Conservation (phyloP, 2,797 vertebrate species). For the Enteromius viviparus region DNA sequence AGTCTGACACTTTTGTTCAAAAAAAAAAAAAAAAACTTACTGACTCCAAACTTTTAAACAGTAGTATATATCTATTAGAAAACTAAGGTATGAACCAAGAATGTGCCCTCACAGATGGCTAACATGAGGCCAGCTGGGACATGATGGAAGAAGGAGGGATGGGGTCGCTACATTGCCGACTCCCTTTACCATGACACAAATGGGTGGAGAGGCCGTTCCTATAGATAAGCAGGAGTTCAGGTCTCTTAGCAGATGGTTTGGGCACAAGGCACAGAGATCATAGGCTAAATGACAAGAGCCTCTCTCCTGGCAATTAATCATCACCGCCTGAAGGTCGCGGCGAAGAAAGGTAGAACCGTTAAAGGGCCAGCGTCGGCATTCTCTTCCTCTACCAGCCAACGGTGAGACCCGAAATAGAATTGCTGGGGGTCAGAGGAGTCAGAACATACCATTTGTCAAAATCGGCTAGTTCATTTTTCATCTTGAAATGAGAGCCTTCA, state of each 20-base stretch:
- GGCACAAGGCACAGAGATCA: conserved; percentile 83
- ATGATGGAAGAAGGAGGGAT: conserved; percentile 51
- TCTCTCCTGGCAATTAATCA: conserved; percentile 88
- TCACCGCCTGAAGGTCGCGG: conserved; percentile 81
- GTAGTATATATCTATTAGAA: conserved; percentile 41
- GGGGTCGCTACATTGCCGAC: conserved; percentile 65
- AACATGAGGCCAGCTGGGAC: conserved; percentile 52
- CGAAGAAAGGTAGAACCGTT: conserved; percentile 81
- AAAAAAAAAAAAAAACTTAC: not conserved
- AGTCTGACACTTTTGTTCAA: not conserved
- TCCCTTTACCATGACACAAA: conserved; percentile 76
- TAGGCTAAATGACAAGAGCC: conserved; percentile 85
- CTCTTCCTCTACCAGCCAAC: conserved; percentile 73
- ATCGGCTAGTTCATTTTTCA: conserved; percentile 82
- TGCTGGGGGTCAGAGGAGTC: conserved; percentile 74
- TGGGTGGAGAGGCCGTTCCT: conserved; percentile 71
- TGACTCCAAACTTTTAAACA: not conserved
- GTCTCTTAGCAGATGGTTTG: conserved; percentile 85
- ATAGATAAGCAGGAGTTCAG: conserved; percentile 73
- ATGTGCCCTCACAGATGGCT: conserved; percentile 71
- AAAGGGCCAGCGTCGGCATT: conserved; percentile 75
- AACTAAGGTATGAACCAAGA: conserved; percentile 52
- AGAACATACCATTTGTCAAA: conserved; percentile 86
- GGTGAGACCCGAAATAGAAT: conserved; percentile 79
- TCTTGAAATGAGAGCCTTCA: conserved; percentile 84